Base-by-base conservation (phyloP, 92 coral and sea anemone species). In the Palythoa heliodiscus region DNA sequence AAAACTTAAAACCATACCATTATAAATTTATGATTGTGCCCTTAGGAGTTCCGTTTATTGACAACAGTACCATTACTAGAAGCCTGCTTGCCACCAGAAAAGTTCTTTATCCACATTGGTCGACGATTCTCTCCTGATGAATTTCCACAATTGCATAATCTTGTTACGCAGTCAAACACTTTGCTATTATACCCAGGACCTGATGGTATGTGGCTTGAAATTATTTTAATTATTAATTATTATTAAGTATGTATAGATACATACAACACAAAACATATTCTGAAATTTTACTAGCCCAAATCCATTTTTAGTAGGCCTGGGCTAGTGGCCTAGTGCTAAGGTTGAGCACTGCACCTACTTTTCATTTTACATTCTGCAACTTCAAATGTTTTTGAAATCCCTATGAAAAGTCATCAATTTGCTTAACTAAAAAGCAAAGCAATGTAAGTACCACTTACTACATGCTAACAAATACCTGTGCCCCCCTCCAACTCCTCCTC, bases 151-250 rank as follows among this genome's bases (percentile, higher is more conserved):
- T 91, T 97, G 71, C 96, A 94, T 74, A 64, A 85, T 17, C 71
- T 93, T 8, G 66, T 94, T 7, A 66, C 76, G 11, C 89, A 93
- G 75, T 85, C 95, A 1, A 89, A 92, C 67, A 91, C 97, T 11
- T 88, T 96, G 10, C 93, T 96, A 38, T 91, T 96, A 11, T 96
- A 94, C 76, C 99, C 99, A 40, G 99, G 98, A 43, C 90, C 93
- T 7, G 68, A 81, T 77, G 99, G 99, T 96, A 63, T 39, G 88
- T 78, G 57, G 22, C 69, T 20, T n/a, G 40, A 10, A 47, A 5
- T 17, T 29, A 20, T 14, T 3, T n/a, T 8, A 3, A 11, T 58
- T 58, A 19, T 58, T 15, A 5, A 14, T 0, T 14, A 15, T 58
- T 58, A 15, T 14, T 14, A 15, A 29, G 35, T 29, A 29, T 29